Conservation (phyloP, 2,113 vertebrate genomes). For the Phycodurus eques region DNA sequence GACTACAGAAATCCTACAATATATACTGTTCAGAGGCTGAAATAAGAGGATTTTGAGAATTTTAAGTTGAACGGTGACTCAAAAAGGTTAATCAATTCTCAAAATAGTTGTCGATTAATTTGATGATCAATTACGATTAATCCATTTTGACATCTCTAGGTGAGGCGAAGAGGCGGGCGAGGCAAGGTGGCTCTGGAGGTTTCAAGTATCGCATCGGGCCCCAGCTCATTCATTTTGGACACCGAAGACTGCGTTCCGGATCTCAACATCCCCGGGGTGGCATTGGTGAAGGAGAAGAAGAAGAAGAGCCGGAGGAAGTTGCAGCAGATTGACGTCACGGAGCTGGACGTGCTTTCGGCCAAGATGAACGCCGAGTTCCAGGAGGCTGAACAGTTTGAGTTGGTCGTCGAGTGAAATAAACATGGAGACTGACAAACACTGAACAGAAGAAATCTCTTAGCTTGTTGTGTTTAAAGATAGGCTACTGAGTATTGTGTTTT, state of each 20-base stretch:
- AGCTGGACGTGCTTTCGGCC: constrained; percentile 80
- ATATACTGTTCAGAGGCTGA: too few relatives aligned
- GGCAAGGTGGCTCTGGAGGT: constrained; percentile 20
- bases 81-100: too few relatives aligned
- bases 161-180: constrained; percentile 33
- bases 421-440: neutral
- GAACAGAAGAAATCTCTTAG: neutral
- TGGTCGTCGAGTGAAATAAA: constrained; percentile 80
- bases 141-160: constrained; percentile 19
- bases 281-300: constrained; percentile 70
- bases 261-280: constrained; percentile 79
- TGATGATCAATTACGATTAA: too few relatives aligned
- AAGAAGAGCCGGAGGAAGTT: constrained; percentile 72
- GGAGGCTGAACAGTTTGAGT: constrained; percentile 82
- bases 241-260: constrained; percentile 55
- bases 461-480: neutral
- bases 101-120: too few relatives aligned
- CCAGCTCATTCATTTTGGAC: constrained; percentile 50
- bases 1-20: too few relatives aligned
- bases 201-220: constrained; percentile 20
- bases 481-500: neutral
- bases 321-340: constrained; percentile 68
- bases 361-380: constrained; percentile 87
- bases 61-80: too few relatives aligned
- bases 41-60: too few relatives aligned